phyloP scores from a whole-genome alignment of 1,140 invertebrate species.

The Lepidotrigona ventralis region DNA sequence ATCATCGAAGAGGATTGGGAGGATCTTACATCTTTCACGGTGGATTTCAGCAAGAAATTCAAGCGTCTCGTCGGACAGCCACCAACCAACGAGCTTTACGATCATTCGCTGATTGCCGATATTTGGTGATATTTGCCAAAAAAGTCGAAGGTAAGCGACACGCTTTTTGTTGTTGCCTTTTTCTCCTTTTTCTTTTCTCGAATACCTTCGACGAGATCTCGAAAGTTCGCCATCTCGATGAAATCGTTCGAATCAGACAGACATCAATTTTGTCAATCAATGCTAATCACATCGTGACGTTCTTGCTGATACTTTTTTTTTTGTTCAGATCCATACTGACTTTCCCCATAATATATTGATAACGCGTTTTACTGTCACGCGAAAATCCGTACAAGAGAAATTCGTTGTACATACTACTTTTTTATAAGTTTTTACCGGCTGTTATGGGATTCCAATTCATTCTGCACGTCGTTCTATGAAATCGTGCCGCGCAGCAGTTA shows the following conservation, averaged over 20 bases:
- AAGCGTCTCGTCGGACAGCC: not conserved
- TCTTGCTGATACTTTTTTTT: not conserved
- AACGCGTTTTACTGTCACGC: conserved; percentile 11
- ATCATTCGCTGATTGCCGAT: not conserved
- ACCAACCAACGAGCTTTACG: not conserved
- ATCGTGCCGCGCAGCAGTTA: not conserved
- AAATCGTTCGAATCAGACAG: not conserved
- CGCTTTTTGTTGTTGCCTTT: not conserved
- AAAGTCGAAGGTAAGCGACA: conserved; percentile 22
- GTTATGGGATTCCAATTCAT: conserved; percentile 22
- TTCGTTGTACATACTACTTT: conserved; percentile 29
- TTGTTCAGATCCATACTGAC: not conserved
- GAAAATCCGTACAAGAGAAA: conserved; percentile 15
- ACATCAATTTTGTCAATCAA: not conserved
- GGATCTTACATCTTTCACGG: not conserved
- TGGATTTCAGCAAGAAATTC: not conserved
- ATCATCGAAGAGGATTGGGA: not conserved
- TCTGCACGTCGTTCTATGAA: not conserved
- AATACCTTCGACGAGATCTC: too few relatives aligned
- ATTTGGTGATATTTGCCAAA: not conserved
- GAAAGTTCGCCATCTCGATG: too few relatives aligned
- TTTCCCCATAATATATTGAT: not conserved
- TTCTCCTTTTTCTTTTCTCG: not conserved
- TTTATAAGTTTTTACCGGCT: conserved; percentile 49
- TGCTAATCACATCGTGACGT: not conserved